Base-by-base conservation (phyloP, 2,113 vertebrate genomes). In the Mormyrus iriodes region DNA sequence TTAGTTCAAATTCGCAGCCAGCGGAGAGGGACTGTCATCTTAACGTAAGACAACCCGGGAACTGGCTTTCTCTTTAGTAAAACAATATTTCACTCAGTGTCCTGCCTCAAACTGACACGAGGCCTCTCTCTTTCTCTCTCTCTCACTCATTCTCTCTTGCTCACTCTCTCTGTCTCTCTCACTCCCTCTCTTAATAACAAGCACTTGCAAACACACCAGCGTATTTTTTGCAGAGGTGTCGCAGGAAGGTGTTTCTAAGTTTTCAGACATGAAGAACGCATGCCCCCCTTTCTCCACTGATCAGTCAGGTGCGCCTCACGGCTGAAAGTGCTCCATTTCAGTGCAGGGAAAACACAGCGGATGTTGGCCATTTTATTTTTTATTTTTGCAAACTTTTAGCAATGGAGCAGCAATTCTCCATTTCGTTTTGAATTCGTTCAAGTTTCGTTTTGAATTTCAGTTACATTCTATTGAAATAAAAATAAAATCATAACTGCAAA, bases 41-140 rank as follows among this genome's bases (percentile, higher is more conserved):
- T 58, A 48, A 65, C 42, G 52, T 61, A 85, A 52, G 84, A 82
- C 39, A 61, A 58, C 8, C 73, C n/a, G 21, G 87, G 51, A 90
- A 84, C 65, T 88, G 42, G 61, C 39, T 21, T 90, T 88, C 15
- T 19, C 49, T 27, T 90, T 84, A 82, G 88, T 90, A 90, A 88
- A 61, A 84, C 39, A 53, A 89, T 48, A 83, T 21, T 79, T 73
- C 53, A 65, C 58, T 88, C 73, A 87, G 58, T 89, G 89, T 87
- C 87, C 85, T 24, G 21, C 44, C 73, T 89, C 55, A 39, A 35
- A 55, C 44, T 17, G 49, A 55, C 15, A 85, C 85, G 53, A 39
- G 39, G 48, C 69, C 83, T 24, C 17, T 48, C 35, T 85, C 86
- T 53, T 44, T 76, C 52, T 0, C 61, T 27, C n/a, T 1, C 87